Evolutionary conservation across 2,797 vertebrate genomes (phyloP).

Genomic region (Lateolabrax maculatus): DNA sequence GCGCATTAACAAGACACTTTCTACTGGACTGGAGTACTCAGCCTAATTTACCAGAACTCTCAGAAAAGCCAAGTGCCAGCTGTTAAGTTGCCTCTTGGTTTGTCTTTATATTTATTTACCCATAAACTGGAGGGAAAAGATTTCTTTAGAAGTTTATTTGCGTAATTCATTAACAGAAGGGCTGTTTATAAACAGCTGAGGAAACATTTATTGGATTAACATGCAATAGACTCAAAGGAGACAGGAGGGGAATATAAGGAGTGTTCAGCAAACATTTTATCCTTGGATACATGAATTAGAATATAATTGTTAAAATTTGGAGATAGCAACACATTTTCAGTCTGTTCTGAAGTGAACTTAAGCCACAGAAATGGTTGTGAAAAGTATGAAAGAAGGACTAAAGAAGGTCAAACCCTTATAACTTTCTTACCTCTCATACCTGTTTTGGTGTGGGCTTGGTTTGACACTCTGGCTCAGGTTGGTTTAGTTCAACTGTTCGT

Average conservation of each 20-base stretch:
- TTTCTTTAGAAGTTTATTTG: not conserved
- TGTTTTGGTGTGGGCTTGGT: too few relatives aligned
- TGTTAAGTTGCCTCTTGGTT: conserved; percentile 43
- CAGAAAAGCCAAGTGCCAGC: conserved; percentile 58
- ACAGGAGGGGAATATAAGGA: not conserved
- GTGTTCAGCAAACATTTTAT: not conserved
- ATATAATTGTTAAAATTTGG: too few relatives aligned
- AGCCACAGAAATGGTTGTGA: too few relatives aligned
- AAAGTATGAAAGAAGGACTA: too few relatives aligned
- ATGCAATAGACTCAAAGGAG: not conserved
- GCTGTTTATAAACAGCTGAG: not conserved
- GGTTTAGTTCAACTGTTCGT: too few relatives aligned
- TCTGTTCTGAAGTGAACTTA: too few relatives aligned
- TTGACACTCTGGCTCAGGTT: too few relatives aligned
- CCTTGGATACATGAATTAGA: not conserved
- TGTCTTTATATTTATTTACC: not conserved
- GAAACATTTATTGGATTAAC: not conserved
- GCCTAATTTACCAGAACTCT: conserved; percentile 55
- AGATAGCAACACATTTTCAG: too few relatives aligned
- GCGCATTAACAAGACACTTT: conserved; percentile 45
- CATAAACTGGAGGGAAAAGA: not conserved
- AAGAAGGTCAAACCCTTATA: too few relatives aligned
- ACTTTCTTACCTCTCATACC: too few relatives aligned
- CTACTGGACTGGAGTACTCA: conserved; percentile 3
- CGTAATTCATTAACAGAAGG: not conserved